Evolutionary conservation across 2,888 invertebrate genomes (phyloP).

Genomic region (Andrena dorsata): DNA sequence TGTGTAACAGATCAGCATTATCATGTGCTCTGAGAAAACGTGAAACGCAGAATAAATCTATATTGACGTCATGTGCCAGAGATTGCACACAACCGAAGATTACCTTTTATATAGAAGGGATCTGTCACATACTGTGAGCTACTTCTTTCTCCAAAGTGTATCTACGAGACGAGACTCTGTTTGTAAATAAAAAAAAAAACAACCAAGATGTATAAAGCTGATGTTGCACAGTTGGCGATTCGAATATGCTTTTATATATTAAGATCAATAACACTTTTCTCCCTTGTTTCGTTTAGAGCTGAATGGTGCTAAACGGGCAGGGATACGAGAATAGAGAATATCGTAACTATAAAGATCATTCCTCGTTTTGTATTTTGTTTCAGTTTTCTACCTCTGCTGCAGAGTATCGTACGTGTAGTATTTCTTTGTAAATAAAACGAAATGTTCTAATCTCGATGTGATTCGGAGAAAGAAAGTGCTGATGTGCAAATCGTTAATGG

Average conservation of each 20-base stretch:
- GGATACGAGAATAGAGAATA: slow-evolving; percentile 34
- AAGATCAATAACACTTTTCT: slow-evolving; percentile 51
- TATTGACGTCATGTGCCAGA: slow-evolving; percentile 52
- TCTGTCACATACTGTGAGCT: slow-evolving; percentile 62
- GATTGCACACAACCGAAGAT: slow-evolving; percentile 40
- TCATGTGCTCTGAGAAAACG: slow-evolving; percentile 28
- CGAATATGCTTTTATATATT: slow-evolving; percentile 61
- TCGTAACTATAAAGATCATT: slow-evolving; percentile 58
- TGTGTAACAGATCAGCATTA: slow-evolving; percentile 43
- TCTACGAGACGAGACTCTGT: slow-evolving; percentile 47
- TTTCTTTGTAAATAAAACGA: slow-evolving; percentile 61
- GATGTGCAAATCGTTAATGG: slow-evolving; percentile 41
- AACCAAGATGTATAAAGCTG: slow-evolving; percentile 53
- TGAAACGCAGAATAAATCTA: slow-evolving; percentile 36
- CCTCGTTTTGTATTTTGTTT: slow-evolving; percentile 51
- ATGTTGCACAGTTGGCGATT: slow-evolving; percentile 55
- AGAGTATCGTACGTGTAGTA: slow-evolving; percentile 51
- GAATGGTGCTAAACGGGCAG: slow-evolving; percentile 5
- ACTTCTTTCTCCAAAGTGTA: slow-evolving; percentile 73
- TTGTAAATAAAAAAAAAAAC: slow-evolving; percentile 67
- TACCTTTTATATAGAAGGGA: slow-evolving; percentile 48
- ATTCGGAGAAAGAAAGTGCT: slow-evolving; percentile 69
- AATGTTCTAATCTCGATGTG: slow-evolving; percentile 56
- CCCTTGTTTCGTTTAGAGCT: slow-evolving; percentile 41
- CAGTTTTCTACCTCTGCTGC: slow-evolving; percentile 66